A percentile compares a stretch with the other conserved stretches of the same genome.
Evolutionary conservation across 2,888 invertebrate species (phyloP).

Genomic region (Epinotia ramella): DNA sequence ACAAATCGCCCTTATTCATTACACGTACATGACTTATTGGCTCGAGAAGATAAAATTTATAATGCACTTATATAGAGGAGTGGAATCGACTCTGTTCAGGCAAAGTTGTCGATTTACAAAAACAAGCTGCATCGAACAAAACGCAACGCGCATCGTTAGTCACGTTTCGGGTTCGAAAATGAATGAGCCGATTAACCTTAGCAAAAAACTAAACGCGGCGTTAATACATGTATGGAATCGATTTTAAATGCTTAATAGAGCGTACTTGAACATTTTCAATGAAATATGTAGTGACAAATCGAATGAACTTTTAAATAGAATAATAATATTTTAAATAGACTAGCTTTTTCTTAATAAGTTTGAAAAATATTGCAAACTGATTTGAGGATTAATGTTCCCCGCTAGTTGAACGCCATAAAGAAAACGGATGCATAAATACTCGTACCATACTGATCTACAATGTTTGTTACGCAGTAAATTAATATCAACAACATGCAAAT

Average conservation of each 20-base stretch:
- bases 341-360: background rate
- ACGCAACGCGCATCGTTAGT: constrained; percentile 76
- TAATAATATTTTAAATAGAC: constrained; percentile 13
- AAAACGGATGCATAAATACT: background rate
- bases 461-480: constrained; percentile 45
- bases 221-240: constrained; percentile 55
- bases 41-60: constrained; percentile 73
- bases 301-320: too few species aligned
- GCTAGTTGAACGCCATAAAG: background rate
- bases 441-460: background rate
- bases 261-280: constrained; percentile 51
- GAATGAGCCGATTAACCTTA: constrained; percentile 57
- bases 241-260: constrained; percentile 59
- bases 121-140: constrained; percentile 67
- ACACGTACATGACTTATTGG: constrained; percentile 84
- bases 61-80: constrained; percentile 74
- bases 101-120: constrained; percentile 61
- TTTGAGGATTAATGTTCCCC: background rate
- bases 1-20: constrained; percentile 86
- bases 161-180: constrained; percentile 63
- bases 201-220: constrained; percentile 57
- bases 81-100: constrained; percentile 62
- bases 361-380: background rate
- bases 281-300: constrained; percentile 51
- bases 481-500: constrained; percentile 69